phyloP scores from a whole-genome alignment of 2,797 vertebrate genomes.

The Discoglossus pictus region DNA sequence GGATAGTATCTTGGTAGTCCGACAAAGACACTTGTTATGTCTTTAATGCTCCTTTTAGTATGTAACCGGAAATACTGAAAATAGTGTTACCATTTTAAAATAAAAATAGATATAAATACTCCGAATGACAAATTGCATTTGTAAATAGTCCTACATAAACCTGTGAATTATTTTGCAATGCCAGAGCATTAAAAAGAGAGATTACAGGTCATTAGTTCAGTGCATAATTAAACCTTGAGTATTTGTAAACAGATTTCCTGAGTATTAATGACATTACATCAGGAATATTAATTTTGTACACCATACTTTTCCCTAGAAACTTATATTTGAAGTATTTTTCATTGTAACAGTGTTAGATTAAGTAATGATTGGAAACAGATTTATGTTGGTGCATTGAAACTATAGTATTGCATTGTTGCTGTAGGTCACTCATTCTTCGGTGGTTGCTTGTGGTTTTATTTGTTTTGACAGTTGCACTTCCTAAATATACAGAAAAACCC shows the following conservation, averaged over 20 bases:
- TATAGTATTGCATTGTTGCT: constrained; percentile 65
- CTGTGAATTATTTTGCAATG: background rate
- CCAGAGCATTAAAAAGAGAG: background rate
- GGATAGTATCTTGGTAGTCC: background rate
- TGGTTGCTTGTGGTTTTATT: constrained; percentile 66
- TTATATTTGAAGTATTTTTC: background rate
- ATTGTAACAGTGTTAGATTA: constrained; percentile 2
- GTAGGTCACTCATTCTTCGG: constrained; percentile 69
- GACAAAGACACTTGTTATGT: background rate
- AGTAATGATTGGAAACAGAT: constrained; percentile 55
- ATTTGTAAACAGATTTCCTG: background rate
- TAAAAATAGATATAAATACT: constrained; percentile 1
- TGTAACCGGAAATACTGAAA: too few relatives aligned
- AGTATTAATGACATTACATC: background rate
- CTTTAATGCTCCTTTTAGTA: background rate
- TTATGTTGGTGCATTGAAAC: constrained; percentile 68
- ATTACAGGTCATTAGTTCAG: background rate
- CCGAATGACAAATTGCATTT: background rate
- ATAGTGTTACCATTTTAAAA: constrained; percentile 23
- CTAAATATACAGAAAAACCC: constrained; percentile 59
- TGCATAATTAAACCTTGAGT: background rate
- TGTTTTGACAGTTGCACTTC: constrained; percentile 68
- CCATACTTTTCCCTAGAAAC: background rate
- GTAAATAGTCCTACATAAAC: background rate
- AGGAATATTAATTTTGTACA: background rate